Base-by-base conservation (phyloP, 1,140 invertebrate species). In the Drosophila biarmipes region DNA sequence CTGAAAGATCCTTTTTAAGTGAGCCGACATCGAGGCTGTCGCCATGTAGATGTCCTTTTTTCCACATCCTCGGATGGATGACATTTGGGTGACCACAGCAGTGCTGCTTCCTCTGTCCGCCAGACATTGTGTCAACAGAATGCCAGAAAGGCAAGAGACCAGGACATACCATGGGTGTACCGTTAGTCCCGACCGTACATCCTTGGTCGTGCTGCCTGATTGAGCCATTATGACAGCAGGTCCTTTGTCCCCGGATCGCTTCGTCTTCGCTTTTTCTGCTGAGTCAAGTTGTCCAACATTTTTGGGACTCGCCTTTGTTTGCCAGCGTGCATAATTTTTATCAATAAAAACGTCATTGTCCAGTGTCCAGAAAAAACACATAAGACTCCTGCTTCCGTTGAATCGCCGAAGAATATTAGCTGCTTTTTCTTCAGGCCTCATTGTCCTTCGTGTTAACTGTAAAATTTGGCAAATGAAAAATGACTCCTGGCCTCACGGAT, bases 321-420 rank as follows among this genome's bases (percentile, higher is more conserved):
- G 37, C 52, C 52, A 67, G 81, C 81, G 82, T 86, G 68, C 81
- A 86, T 86, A 86, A 86, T 86, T 87, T 87, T 86, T 87, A 86
- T 86, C 82, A 77, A 87, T 80, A 84, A 85, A 80, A 68, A 57
- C 46, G 48, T 15, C 62, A 66, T 68, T 80, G 67, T 78, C 69
- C 55, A 43, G 49, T 52, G 34, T 27, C 35, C 34, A 31, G 34
- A 12, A 15, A 55, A 29, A 38, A 75, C 48, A 53, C 27, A 61
- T 45, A 46, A 38, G 57, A 80, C 69, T 79, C 46, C 46, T 17
- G 46, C 46, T 84, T 84, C 80, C 80, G 80, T 85, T 79, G 64
- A 85, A 82, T 35, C 73, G 31, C 31, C 38, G 5, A 55, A 64
- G 63, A 19, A 69, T 56, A 56, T 71, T 71, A 38, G 64, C 42